These are phyloP conservation scores for Acropora yongei DNA, from an alignment of 64 coral and sea anemone species.

Conservation along the genomic window DNA sequence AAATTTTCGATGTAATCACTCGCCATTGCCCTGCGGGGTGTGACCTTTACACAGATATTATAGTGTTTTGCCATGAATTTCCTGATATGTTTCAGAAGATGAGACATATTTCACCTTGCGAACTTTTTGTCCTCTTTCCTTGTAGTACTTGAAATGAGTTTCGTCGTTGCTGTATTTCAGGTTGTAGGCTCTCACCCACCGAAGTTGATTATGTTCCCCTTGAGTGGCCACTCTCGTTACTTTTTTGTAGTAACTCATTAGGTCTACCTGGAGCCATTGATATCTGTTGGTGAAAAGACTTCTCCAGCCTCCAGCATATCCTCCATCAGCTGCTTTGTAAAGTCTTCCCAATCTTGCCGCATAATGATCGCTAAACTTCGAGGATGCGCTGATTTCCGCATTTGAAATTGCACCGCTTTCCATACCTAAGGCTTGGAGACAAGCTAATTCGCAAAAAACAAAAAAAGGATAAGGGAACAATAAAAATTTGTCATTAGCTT, in stretches of 20 bases:
- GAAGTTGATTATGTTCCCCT: neutral
- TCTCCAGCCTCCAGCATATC: neutral
- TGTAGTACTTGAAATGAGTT: neutral
- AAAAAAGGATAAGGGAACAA: neutral
- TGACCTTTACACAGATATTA: too few relatives aligned
- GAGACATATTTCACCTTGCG: neutral
- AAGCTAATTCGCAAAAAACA: neutral
- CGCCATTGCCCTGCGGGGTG: too few relatives aligned
- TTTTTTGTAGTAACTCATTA: slow-evolving; percentile 32
- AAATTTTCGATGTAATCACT: too few relatives aligned
- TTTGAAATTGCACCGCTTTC: slow-evolving; percentile 10
- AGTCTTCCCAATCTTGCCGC: slow-evolving; percentile 41
- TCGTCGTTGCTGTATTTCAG: neutral
- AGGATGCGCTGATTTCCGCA: slow-evolving; percentile 51
- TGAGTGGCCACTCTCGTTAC: slow-evolving; percentile 48
- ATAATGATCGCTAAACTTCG: neutral
- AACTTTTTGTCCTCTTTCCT: neutral
- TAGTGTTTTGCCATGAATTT: too few relatives aligned
- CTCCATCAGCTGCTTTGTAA: neutral
- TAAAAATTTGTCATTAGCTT: too few relatives aligned
- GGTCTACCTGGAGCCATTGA: slow-evolving; percentile 65
- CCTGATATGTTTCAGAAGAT: too few relatives aligned
- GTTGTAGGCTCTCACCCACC: slow-evolving; percentile 53
- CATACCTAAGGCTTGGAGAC: slow-evolving; percentile 14
- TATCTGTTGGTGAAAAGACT: neutral